Evolutionary conservation across 2,888 invertebrate species (phyloP), one percentile per base, ranked within the genome.

Genomic region (Aleiodes testaceus): DNA sequence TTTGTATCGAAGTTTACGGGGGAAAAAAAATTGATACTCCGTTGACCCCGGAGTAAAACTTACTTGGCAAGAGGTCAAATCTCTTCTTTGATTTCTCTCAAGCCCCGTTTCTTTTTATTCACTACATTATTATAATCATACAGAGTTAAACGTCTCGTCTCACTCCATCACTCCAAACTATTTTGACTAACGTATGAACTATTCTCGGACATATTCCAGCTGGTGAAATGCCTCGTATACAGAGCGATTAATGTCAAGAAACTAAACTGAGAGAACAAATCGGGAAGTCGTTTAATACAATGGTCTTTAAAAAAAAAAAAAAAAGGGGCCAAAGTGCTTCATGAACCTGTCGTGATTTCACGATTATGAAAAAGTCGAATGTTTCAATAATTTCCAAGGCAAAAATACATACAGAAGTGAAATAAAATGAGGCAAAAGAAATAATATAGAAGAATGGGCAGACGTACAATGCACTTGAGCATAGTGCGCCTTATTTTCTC

Each of bases 401-500:
- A 14, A 30, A 30, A 30, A 55, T 18, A 20, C 18, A 61, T 20
- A 45, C n/a, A 2, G 5, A n/a, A 55, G 14, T 47, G 26, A 4
- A 22, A 44, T 44, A 11, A 61, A 61, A 42, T 14, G 14, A n/a
- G n/a, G 30, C 16, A 55, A 55, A 55, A 45, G 30, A 11, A 50
- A 66, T 50, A 66, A 50, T 66, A 14, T 11, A 42, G 42, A 69
- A 61, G 47, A 50, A 61, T 61, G 20, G 11, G 36, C 64, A 42
- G 16, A 61, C 18, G 16, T 50, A 52, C 16, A 61, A 61, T 63
- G 30, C 26, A 61, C 30, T 50, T 63, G 53, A 68, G n/a, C 47
- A 61, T 16, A 50, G n/a, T 52, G 49, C 36, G 72, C 72, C 64
- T 74, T 77, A 75, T 77, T 77, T 77, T 78, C 78, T 78, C 77